A percentile compares a stretch with the other conserved stretches of the same genome.
Evolutionary conservation across 2,888 invertebrate genomes (phyloP).

Genomic region (Epistrophe eligans): DNA sequence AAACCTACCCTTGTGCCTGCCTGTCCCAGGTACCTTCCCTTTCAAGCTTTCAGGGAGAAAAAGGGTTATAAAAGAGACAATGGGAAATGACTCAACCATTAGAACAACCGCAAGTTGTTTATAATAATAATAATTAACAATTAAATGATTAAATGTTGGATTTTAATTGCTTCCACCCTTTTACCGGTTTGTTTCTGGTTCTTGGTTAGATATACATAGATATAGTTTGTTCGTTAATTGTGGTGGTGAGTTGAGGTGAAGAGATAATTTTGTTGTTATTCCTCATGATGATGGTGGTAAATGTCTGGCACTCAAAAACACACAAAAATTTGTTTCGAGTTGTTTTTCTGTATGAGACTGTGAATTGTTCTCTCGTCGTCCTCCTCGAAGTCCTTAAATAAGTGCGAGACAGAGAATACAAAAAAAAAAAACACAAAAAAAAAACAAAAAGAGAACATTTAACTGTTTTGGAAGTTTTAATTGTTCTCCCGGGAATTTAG

Average conservation of each 20-base stretch:
- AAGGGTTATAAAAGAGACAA: constrained; percentile 45
- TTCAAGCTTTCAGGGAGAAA: background rate
- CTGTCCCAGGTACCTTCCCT: background rate
- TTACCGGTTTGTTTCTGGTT: constrained; percentile 10
- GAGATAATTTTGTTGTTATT: background rate
- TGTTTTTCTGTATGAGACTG: constrained; percentile 9
- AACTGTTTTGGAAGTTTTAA: constrained; percentile 59
- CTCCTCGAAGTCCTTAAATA: constrained; percentile 1
- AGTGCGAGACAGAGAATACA: constrained; percentile 12
- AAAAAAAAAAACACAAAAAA: background rate
- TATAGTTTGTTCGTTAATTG: constrained; percentile 16
- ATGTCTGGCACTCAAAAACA: constrained; percentile 62
- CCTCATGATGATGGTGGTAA: constrained; percentile 22
- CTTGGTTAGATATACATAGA: background rate
- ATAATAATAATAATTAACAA: constrained; percentile 75
- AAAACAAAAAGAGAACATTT: background rate
- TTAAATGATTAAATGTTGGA: constrained; percentile 75
- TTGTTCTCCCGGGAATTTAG: constrained; percentile 63
- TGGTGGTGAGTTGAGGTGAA: background rate
- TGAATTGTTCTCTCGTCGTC: background rate
- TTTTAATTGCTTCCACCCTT: constrained; percentile 69
- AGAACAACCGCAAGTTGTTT: constrained; percentile 73
- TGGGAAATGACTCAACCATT: constrained; percentile 65
- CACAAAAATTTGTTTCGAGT: constrained; percentile 56
- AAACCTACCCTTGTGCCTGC: background rate